Conservation (phyloP, 2,888 invertebrate genomes). For the Magallana nippona region DNA sequence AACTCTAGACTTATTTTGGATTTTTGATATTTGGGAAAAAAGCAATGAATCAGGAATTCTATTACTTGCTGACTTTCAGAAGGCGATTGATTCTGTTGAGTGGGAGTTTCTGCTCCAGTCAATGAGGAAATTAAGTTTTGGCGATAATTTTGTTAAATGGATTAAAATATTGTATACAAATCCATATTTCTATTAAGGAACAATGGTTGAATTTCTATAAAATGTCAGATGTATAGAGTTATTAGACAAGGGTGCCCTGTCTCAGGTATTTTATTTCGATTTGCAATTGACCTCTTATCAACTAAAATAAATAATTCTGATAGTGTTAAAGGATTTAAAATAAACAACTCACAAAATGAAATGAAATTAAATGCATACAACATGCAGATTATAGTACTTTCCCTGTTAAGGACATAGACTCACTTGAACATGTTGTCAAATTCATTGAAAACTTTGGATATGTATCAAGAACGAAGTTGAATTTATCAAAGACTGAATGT, state of each 20-base stretch:
- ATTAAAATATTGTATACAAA: constrained; percentile 1
- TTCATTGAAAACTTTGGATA: constrained; percentile 2
- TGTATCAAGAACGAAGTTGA: neutral
- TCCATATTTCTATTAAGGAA: neutral
- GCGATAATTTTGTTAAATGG: too few species aligned
- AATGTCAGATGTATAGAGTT: neutral
- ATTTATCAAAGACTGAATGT: constrained; percentile 30
- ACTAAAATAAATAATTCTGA: neutral
- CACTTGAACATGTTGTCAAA: neutral
- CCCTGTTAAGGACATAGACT: neutral
- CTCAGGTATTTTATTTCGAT: constrained; percentile 10
- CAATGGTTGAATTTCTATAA: neutral
- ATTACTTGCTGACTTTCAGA: too few species aligned
- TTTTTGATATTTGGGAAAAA: neutral
- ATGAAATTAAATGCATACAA: constrained; percentile 20
- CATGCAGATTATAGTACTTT: constrained; percentile 33
- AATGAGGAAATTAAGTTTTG: neutral
- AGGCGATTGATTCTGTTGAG: neutral
- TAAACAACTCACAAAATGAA: neutral
- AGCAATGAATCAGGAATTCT: too few species aligned
- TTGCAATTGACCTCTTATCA: neutral
- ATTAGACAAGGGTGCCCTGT: constrained; percentile 15
- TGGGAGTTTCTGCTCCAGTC: neutral
- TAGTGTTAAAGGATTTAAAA: neutral
- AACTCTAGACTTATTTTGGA: neutral